Percentiles rank a stretch among this genome's conserved stretches.
Evolutionary conservation across 2,888 invertebrate species (phyloP).

Genomic region (Campoplex nolae): DNA sequence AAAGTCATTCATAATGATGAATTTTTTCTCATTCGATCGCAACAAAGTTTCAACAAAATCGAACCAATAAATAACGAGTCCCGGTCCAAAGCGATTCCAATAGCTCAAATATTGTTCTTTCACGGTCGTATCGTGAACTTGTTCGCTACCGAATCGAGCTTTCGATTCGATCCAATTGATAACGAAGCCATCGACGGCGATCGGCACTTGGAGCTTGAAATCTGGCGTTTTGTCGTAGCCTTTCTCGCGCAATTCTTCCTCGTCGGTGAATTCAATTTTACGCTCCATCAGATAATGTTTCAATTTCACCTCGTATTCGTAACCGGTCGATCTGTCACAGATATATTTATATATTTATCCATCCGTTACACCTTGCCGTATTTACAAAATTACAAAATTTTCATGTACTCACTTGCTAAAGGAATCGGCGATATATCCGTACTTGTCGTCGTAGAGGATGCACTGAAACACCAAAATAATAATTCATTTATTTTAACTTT

Average conservation of each 20-base stretch:
- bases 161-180: constrained; percentile 99
- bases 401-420: constrained; percentile 88
- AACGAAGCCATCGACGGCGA: constrained; percentile 93
- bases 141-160: constrained; percentile 95
- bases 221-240: constrained; percentile 99
- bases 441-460: constrained; percentile 92
- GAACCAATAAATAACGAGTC: constrained; percentile 98
- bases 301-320: constrained; percentile 93
- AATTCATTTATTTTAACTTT: not conserved
- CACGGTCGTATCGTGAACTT: constrained; percentile 92
- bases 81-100: constrained; percentile 97
- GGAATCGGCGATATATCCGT: constrained; percentile 92
- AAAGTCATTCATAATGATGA: constrained; percentile 87
- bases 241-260: constrained; percentile 91
- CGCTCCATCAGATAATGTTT: constrained; percentile 87
- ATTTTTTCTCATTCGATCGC: constrained; percentile 85
- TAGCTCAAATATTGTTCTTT: constrained; percentile 95
- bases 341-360: no score
- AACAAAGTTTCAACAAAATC: constrained; percentile 90
- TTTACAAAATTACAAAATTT: not conserved
- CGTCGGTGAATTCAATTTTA: constrained; percentile 89
- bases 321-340: constrained; percentile 89
- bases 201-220: constrained; percentile 94
- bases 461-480: constrained; percentile 86
- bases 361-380: not conserved